phyloP scores from a whole-genome alignment of 2,113 vertebrate genomes.

The Malurus melanocephalus region DNA sequence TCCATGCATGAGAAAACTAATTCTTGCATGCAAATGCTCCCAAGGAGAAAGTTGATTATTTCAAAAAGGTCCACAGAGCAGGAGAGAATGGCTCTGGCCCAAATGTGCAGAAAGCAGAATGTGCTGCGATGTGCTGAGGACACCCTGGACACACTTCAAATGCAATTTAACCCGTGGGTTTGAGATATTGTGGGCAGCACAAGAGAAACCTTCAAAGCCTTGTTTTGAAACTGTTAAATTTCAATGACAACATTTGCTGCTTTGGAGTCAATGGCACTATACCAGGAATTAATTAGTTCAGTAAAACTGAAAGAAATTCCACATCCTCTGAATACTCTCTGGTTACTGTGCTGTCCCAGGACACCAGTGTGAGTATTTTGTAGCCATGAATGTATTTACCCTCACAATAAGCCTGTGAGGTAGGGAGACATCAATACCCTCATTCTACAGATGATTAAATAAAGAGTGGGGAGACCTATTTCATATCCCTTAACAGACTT shows the following conservation, averaged over 20 bases:
- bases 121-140: neutral
- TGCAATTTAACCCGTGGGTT: neutral
- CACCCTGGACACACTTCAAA: neutral
- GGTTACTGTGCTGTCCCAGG: neutral
- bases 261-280: neutral
- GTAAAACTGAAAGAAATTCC: neutral
- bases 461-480: neutral
- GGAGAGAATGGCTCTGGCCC: neutral
- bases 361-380: neutral
- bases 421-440: neutral
- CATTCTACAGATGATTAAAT: neutral
- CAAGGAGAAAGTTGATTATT: conserved; percentile 30
- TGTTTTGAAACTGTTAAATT: conserved; percentile 5
- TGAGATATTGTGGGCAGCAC: neutral
- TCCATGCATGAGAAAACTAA: conserved; percentile 38
- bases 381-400: neutral
- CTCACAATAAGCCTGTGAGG: neutral
- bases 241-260: neutral
- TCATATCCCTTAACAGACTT: neutral
- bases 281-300: neutral
- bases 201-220: neutral
- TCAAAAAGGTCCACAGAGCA: neutral
- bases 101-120: neutral
- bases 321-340: neutral
- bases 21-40: conserved; percentile 32